Evolutionary conservation across 2,888 invertebrate genomes (phyloP).

Genomic region (Cheilosia pagana): DNA sequence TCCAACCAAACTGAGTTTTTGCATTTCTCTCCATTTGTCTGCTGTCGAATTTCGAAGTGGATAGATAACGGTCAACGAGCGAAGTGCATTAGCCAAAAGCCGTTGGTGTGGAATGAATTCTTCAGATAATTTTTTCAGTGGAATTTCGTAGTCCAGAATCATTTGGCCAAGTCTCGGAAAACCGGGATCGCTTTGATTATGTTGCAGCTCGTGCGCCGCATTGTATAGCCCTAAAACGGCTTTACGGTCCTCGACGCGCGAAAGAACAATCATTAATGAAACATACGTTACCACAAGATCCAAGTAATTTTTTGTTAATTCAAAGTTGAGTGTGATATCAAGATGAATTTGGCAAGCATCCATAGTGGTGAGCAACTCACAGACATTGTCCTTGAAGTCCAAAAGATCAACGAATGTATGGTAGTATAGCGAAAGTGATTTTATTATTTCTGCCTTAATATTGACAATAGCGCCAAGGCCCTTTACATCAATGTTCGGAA

Average conservation of each 20-base stretch:
- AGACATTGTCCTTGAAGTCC: constrained; percentile 98
- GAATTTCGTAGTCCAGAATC: constrained; percentile 98
- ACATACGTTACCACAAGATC: constrained; percentile 97
- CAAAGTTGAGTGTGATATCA: constrained; percentile 98
- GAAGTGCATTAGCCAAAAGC: constrained; percentile 92
- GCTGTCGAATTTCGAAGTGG: constrained; percentile 95
- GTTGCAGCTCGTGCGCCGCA: constrained; percentile 98
- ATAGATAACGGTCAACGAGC: constrained; percentile 94
- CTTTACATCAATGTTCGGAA: constrained; percentile 97
- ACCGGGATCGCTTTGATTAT: constrained; percentile 94
- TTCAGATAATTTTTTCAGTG: constrained; percentile 96
- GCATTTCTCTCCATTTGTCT: constrained; percentile 96
- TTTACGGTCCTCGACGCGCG: constrained; percentile 98
- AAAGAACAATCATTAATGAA: constrained; percentile 98
- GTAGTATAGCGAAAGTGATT: constrained; percentile 97
- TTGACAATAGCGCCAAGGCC: constrained; percentile 93
- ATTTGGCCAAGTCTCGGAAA: constrained; percentile 98
- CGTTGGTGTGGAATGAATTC: constrained; percentile 98
- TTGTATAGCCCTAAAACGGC: constrained; percentile 98
- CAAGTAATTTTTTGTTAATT: constrained; percentile 96
- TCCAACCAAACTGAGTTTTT: constrained; percentile 95
- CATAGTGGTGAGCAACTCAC: constrained; percentile 96
- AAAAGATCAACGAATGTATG: constrained; percentile 99
- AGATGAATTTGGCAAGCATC: constrained; percentile 97
- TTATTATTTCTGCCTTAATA: constrained; percentile 96